These are phyloP conservation scores for Heliconius aoede DNA, from an alignment of 2,888 invertebrate species.

Conservation along the genomic window DNA sequence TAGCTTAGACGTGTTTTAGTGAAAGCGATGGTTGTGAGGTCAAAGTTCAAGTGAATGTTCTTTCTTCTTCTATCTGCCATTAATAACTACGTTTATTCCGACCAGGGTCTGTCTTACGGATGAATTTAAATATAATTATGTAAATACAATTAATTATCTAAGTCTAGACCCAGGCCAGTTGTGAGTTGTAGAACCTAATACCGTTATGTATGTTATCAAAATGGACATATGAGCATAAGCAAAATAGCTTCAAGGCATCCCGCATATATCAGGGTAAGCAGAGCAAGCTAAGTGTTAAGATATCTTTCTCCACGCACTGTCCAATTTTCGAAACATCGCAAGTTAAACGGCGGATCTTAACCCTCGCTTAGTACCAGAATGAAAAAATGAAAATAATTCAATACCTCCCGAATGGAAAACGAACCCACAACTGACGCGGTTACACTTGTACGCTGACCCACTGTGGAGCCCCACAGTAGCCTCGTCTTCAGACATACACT, in stretches of 20 bases:
- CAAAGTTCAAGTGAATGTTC: conserved; percentile 4
- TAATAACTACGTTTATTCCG: neutral
- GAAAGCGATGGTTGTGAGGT: neutral
- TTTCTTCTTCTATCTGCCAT: neutral
- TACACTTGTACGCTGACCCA: neutral
- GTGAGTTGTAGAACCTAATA: neutral
- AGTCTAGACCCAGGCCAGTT: too few relatives aligned
- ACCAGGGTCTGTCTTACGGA: too few relatives aligned
- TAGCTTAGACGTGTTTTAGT: neutral
- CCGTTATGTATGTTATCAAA: neutral
- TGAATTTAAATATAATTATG: too few relatives aligned
- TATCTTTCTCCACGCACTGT: neutral
- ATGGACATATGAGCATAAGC: neutral
- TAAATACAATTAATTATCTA: too few relatives aligned
- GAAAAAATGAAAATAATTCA: neutral
- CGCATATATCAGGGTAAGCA: neutral
- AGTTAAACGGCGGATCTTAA: neutral
- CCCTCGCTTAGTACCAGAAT: neutral
- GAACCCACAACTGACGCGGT: neutral
- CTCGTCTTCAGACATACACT: neutral
- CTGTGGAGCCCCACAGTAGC: too few relatives aligned
- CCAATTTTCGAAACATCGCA: neutral
- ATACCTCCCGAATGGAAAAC: neutral
- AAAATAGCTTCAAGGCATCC: neutral
- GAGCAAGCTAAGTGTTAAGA: neutral